Conservation (phyloP, 2,113 vertebrate genomes). For the Lamprotornis superbus region DNA sequence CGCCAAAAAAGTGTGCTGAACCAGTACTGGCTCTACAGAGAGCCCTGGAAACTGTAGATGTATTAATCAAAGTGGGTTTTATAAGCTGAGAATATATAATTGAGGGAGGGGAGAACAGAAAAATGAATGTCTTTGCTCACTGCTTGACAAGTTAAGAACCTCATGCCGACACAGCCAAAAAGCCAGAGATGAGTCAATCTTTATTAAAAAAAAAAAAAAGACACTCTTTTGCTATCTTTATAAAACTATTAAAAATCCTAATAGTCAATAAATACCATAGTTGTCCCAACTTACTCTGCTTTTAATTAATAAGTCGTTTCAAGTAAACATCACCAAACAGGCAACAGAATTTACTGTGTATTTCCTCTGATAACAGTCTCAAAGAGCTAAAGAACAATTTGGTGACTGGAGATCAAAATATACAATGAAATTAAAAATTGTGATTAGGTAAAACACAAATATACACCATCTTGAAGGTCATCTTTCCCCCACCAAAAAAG, state of each 20-base stretch:
- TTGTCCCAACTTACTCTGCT: not conserved
- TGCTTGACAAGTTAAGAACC: not conserved
- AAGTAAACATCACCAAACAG: slow-evolving; percentile 4
- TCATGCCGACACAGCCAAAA: not conserved
- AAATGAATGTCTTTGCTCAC: not conserved
- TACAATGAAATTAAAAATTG: not conserved
- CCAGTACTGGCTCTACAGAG: not conserved
- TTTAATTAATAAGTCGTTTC: slow-evolving; percentile 29
- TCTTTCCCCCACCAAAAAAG: not conserved
- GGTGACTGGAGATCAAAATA: not conserved
- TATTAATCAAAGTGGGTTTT: not conserved
- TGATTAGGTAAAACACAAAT: not conserved
- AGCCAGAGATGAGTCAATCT: not conserved
- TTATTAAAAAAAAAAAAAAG: not conserved
- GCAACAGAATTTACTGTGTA: not conserved
- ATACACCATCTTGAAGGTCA: not conserved
- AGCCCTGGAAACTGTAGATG: not conserved
- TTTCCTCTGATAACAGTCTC: slow-evolving; percentile 13
- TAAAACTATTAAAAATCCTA: not conserved
- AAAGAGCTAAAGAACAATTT: slow-evolving; percentile 9
- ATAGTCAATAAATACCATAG: not conserved
- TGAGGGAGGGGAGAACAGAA: not conserved
- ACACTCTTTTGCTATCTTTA: not conserved
- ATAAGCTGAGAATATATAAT: not conserved
- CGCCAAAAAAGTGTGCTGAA: not conserved